Evolutionary conservation across 2,113 vertebrate species (phyloP), one percentile per base, ranked within the genome.

Genomic region (Hucho hucho): DNA sequence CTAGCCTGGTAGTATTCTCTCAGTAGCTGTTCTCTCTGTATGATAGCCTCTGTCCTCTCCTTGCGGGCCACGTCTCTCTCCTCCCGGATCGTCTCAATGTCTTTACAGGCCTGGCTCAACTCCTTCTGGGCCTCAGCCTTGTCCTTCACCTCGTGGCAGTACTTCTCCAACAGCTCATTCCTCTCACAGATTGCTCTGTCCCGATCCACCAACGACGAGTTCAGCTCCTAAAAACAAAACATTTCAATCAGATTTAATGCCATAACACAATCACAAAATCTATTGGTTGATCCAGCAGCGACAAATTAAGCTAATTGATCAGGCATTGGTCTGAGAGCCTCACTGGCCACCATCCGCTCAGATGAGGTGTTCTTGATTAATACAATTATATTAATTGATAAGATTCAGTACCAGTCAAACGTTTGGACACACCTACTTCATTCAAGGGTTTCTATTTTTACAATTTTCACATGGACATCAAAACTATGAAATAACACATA

Each of bases 91-190:
- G 90, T 94, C 89, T 96, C 95, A 26, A 96, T 96, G 90, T 96
- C 95, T 85, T 94, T 96, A 89, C 94, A 95, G 73, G 95, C 96
- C 92, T 98, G 96, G 85, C 95, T 95, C 87, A 97, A 89, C 76
- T 95, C 95, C 83, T 95, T 96, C 86, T 95, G 94, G 58, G 95
- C 94, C 90, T 96, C 94, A 14, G 95, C 92, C 92, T 96, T 96
- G 90, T 95, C 95, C 89, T 96, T 96, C 75, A 95, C 95, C 87
- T 96, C 96, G 69, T 95, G 94, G 86, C 95, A 96, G 87, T 95
- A 96, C 81, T 95, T 96, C 88, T 98, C 96, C 86, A 97, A 92
- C 77, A 98, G 93, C 87, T 98, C 96, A 77, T 97, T 96, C 83
- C 94, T 92, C 87, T 98, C 95, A 74, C 93, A 96, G 84, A 95